These are phyloP conservation scores for Pampusana beccarii DNA, from an alignment of 2,113 vertebrate genomes.

Conservation along the genomic window DNA sequence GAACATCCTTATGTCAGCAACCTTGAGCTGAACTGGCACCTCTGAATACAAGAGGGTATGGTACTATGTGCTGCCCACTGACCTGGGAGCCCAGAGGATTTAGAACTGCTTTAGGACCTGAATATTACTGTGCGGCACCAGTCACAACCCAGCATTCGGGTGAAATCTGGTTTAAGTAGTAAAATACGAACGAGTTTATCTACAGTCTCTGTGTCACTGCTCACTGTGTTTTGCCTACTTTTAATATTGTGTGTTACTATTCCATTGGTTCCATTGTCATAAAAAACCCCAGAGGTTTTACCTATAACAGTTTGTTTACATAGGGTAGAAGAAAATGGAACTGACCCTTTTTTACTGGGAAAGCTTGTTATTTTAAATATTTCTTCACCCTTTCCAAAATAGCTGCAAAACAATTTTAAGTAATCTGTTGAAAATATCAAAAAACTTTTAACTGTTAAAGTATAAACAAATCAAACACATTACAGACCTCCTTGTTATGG, in stretches of 20 bases:
- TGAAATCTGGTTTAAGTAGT: not conserved
- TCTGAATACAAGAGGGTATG: not conserved
- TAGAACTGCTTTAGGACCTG: not conserved
- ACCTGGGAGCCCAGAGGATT: not conserved
- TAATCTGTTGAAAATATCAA: constrained; percentile 29
- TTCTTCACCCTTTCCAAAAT: not conserved
- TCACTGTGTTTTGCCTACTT: not conserved
- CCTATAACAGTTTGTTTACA: not conserved
- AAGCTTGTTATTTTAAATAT: not conserved
- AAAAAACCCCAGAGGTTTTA: not conserved
- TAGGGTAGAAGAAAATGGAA: not conserved
- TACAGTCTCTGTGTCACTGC: not conserved
- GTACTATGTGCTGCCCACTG: not conserved
- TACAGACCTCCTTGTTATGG: not conserved
- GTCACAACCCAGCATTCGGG: not conserved
- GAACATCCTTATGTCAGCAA: not conserved
- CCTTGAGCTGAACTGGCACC: not conserved
- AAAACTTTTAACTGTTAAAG: not conserved
- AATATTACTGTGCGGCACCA: not conserved
- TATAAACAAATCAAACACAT: constrained; percentile 58
- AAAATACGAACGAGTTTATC: not conserved
- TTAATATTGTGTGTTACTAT: not conserved
- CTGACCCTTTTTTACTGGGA: not conserved
- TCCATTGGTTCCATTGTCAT: not conserved
- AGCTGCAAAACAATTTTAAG: constrained; percentile 31